Percentiles rank a stretch among this genome's conserved stretches.
These are phyloP conservation scores for Thaumetopoea pityocampa DNA, from an alignment of 1,140 invertebrate species.

Conservation along the genomic window DNA sequence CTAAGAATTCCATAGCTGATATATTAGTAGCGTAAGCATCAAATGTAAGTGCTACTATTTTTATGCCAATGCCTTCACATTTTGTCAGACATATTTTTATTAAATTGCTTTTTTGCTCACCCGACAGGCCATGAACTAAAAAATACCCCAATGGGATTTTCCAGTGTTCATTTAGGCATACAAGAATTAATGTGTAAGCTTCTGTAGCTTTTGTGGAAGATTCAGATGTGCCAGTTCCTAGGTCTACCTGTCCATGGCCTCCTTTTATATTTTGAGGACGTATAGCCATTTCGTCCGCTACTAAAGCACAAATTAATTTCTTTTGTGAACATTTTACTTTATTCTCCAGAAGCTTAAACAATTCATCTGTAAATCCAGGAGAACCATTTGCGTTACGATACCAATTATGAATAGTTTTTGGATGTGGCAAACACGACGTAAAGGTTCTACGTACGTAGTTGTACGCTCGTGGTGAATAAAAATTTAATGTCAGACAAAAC, in stretches of 20 bases:
- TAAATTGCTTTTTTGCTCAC: slow-evolving; percentile 15
- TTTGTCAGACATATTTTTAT: too few relatives aligned
- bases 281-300: slow-evolving; percentile 19
- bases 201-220: slow-evolving; percentile 6
- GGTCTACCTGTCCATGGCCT: slow-evolving; percentile 6
- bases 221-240: slow-evolving; percentile 1
- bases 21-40: slow-evolving; percentile 16
- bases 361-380: slow-evolving; percentile 15
- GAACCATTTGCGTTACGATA: slow-evolving; percentile 16
- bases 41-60: slow-evolving; percentile 8
- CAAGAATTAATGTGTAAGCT: slow-evolving; percentile 5
- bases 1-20: slow-evolving; percentile 1
- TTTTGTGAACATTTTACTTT: slow-evolving; percentile 1
- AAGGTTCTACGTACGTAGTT: too few relatives aligned
- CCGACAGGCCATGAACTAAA: slow-evolving; percentile 10
- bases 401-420: slow-evolving; percentile 16
- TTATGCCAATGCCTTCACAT: slow-evolving; percentile 9
- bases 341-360: slow-evolving; percentile 6
- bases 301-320: slow-evolving; percentile 4
- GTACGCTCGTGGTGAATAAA: too few relatives aligned
- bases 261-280: slow-evolving; percentile 5
- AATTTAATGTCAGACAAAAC: too few relatives aligned
- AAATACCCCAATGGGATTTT: slow-evolving; percentile 17
- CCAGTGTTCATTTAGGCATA: slow-evolving; percentile 9
- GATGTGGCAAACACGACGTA: slow-evolving; percentile 19